These are phyloP conservation scores for Leptestheria dahalacensis DNA, from an alignment of 1,140 invertebrate genomes.

Conservation along the genomic window DNA sequence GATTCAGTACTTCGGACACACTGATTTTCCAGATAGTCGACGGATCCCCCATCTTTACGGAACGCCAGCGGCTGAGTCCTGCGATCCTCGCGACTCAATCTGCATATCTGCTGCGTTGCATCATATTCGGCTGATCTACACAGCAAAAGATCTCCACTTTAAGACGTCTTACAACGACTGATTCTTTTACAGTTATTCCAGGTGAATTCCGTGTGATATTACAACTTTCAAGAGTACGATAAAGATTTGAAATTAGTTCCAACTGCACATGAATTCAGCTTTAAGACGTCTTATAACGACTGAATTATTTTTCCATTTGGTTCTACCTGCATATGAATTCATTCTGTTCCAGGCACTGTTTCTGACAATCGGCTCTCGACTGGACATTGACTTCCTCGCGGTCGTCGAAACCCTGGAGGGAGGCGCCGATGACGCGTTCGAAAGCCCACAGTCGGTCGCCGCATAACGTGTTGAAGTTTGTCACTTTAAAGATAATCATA, in stretches of 20 bases:
- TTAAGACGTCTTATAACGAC: no score
- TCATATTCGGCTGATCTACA: conserved; percentile 33
- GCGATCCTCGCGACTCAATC: conserved; percentile 33
- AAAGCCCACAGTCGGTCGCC: conserved; percentile 36
- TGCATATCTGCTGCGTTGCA: conserved; percentile 27
- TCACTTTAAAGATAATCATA: conserved; percentile 19
- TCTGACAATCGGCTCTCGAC: conserved; percentile 32
- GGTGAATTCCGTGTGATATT: no score
- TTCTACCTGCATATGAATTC: conserved; percentile 33
- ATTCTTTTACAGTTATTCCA: background rate
- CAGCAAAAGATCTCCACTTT: background rate
- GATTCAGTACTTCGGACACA: conserved; percentile 28
- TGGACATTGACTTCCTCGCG: conserved; percentile 30
- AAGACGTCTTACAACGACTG: background rate
- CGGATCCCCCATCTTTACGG: conserved; percentile 25
- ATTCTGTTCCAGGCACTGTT: conserved; percentile 32
- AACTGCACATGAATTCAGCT: no score
- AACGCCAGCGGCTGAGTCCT: conserved; percentile 35
- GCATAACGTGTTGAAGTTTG: conserved; percentile 31
- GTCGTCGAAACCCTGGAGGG: conserved; percentile 33
- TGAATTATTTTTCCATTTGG: no score
- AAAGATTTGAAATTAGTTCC: no score
- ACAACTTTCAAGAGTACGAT: no score
- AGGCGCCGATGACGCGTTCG: conserved; percentile 32
- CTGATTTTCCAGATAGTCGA: conserved; percentile 39